A percentile compares a stretch with the other conserved stretches of the same genome.
Conservation (phyloP, 1,140 invertebrate genomes). For the Sesamia nonagrioides region DNA sequence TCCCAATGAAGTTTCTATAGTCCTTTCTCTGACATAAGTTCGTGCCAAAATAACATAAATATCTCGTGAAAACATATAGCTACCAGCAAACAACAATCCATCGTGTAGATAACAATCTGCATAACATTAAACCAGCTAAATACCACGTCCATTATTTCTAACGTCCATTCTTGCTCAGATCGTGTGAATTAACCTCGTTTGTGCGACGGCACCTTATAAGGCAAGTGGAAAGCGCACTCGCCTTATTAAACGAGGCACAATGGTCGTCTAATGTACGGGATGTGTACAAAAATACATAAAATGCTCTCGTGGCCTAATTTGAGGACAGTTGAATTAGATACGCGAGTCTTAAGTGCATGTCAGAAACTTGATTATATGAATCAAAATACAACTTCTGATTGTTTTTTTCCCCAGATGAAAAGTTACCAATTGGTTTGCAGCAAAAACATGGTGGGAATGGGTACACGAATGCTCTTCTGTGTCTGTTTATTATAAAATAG, state of each 20-base stretch:
- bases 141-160: constrained; percentile 44
- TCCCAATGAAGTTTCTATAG: neutral
- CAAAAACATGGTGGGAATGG: neutral
- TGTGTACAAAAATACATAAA: constrained; percentile 65
- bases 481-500: no score
- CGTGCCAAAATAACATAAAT: constrained; percentile 29
- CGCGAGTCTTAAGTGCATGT: constrained; percentile 34
- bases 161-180: constrained; percentile 47
- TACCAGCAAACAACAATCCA: constrained; percentile 28
- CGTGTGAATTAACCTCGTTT: constrained; percentile 80
- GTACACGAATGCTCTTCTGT: no score
- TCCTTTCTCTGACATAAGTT: constrained; percentile 4
- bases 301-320: constrained; percentile 57
- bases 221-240: constrained; percentile 68
- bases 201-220: constrained; percentile 69
- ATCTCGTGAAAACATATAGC: constrained; percentile 25
- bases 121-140: constrained; percentile 34
- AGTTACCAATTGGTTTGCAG: neutral
- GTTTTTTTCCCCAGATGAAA: neutral
- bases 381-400: neutral
- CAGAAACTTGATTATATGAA: constrained; percentile 1
- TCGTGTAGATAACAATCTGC: constrained; percentile 27
- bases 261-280: constrained; percentile 67
- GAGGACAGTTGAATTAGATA: constrained; percentile 40
- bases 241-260: constrained; percentile 76